A percentile compares a stretch with the other conserved stretches of the same genome.
Evolutionary conservation across 2,797 vertebrate genomes (phyloP).

Genomic region (Tokudaia muenninki): DNA sequence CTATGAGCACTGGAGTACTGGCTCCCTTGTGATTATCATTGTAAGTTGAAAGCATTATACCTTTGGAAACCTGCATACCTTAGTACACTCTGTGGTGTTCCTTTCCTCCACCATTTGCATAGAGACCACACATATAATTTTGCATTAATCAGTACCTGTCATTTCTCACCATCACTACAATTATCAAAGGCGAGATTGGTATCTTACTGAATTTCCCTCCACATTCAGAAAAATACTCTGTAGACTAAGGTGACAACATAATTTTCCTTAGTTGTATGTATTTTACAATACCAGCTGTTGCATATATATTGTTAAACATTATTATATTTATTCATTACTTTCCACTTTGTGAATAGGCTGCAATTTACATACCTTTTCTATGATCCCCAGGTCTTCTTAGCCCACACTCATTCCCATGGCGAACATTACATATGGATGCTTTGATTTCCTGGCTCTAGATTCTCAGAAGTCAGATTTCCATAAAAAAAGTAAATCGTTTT

Average conservation of each 20-base stretch:
- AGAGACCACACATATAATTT: neutral
- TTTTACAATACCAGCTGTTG: constrained; percentile 34
- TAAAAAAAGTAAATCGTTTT: neutral
- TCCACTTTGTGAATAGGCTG: neutral
- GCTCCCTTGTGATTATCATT: neutral
- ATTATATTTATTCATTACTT: neutral
- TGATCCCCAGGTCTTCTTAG: neutral
- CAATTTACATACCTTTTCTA: neutral
- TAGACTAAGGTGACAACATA: neutral
- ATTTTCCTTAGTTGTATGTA: neutral
- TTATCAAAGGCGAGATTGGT: neutral
- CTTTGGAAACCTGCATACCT: neutral
- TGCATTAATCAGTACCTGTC: neutral
- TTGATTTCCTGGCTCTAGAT: neutral
- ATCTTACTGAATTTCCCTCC: neutral
- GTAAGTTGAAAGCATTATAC: neutral
- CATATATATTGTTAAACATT: constrained; percentile 33
- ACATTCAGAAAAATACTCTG: neutral
- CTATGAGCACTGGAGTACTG: neutral
- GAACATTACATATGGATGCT: neutral
- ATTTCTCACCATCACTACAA: neutral
- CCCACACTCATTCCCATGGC: neutral
- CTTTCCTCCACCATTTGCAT: neutral
- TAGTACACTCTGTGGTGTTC: neutral
- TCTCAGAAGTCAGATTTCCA: constrained; percentile 27